phyloP scores from a whole-genome alignment of 1,140 invertebrate species.

The Lucilia cuprina region DNA sequence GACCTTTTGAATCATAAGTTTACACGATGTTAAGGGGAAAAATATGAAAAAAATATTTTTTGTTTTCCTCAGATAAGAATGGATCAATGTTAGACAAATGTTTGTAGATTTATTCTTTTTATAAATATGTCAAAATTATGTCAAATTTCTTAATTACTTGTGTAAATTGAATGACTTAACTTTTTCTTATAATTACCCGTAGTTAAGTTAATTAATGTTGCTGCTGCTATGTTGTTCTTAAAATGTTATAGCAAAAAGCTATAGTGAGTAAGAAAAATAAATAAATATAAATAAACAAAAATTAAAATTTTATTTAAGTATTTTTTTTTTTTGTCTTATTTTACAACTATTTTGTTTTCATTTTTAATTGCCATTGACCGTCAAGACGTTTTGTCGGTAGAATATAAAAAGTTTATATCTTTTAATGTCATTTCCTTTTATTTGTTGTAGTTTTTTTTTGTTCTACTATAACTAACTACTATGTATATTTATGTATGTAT shows the following conservation, averaged over 20 bases:
- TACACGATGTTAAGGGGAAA: too few relatives aligned
- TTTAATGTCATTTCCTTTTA: conserved; percentile 17
- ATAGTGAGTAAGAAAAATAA: not conserved
- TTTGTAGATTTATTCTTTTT: too few relatives aligned
- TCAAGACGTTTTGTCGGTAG: not conserved
- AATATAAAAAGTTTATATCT: not conserved
- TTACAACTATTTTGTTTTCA: not conserved
- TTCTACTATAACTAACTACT: not conserved
- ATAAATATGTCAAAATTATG: too few relatives aligned
- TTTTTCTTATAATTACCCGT: too few relatives aligned
- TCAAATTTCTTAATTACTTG: too few relatives aligned
- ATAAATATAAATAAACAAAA: not conserved
- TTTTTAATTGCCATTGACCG: conserved; percentile 16
- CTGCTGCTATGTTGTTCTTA: not conserved
- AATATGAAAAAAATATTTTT: too few relatives aligned
- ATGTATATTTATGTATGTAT: not conserved
- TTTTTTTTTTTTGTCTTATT: not conserved
- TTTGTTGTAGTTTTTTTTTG: not conserved
- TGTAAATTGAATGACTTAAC: too few relatives aligned
- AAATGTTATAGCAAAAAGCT: not conserved
- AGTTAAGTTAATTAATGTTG: too few relatives aligned
- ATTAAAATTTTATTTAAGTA: not conserved
- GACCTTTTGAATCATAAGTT: too few relatives aligned
- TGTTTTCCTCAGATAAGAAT: too few relatives aligned
- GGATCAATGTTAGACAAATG: too few relatives aligned